Percentiles rank a stretch among this genome's conserved stretches.
Evolutionary conservation across 2,797 vertebrate species (phyloP).

Genomic region (Limnodromus scolopaceus): DNA sequence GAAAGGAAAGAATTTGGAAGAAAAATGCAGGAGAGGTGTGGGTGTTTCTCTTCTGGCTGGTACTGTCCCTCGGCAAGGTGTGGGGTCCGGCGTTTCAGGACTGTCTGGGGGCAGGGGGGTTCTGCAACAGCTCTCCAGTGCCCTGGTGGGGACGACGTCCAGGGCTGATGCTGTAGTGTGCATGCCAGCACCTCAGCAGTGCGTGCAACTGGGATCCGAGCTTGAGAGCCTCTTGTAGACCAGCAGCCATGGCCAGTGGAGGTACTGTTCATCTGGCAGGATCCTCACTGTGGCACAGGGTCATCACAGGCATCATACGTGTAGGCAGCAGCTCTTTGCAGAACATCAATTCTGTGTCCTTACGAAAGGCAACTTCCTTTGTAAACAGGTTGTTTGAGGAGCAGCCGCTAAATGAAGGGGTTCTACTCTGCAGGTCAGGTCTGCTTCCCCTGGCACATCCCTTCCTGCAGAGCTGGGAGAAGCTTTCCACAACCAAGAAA

Average conservation of each 20-base stretch:
- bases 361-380: not conserved
- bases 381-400: not conserved
- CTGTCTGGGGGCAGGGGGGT: not conserved
- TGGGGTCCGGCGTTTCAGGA: fast-evolving
- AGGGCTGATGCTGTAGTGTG: fast-evolving
- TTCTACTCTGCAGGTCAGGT: not conserved
- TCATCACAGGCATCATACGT: no score
- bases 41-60: not conserved
- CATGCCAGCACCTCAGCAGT: not conserved
- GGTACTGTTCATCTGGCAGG: not conserved
- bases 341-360: not conserved
- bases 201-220: no score
- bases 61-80: no score
- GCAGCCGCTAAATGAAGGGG: not conserved
- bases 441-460: not conserved
- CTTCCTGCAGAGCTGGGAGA: not conserved
- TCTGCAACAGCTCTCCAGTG: not conserved
- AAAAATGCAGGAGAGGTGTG: not conserved
- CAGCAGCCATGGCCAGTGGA: not conserved
- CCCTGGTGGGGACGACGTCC: not conserved
- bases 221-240: not conserved
- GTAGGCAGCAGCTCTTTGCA: not conserved
- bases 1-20: not conserved
- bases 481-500: not conserved
- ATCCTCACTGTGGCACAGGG: not conserved